phyloP scores from a whole-genome alignment of 1,140 invertebrate genomes.

The Eulimnadia texana region DNA sequence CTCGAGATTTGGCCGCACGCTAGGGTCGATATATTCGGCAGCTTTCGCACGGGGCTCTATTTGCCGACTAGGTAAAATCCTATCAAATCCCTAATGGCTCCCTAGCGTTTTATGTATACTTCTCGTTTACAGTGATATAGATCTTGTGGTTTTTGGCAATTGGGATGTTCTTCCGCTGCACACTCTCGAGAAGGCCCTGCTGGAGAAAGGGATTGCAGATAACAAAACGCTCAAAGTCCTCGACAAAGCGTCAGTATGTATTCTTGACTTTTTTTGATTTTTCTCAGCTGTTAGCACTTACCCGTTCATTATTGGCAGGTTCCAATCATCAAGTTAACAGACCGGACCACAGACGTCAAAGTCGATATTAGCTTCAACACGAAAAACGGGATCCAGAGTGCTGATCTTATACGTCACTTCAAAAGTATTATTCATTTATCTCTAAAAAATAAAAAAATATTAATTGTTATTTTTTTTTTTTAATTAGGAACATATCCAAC shows the following conservation, averaged over 20 bases:
- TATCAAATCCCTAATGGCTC: too few species aligned
- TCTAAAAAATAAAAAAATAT: neutral
- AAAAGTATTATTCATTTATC: constrained; percentile 32
- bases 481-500: constrained; percentile 53
- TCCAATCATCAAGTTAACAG: constrained; percentile 94
- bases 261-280: neutral
- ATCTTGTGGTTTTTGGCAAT: constrained; percentile 88
- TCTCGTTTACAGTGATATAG: constrained; percentile 78
- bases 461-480: constrained; percentile 23
- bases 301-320: constrained; percentile 36
- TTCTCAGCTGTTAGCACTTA: constrained; percentile 28
- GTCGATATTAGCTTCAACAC: constrained; percentile 98
- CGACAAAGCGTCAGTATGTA: constrained; percentile 79
- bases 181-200: constrained; percentile 74
- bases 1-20: constrained; percentile 76
- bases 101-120: too few species aligned
- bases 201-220: constrained; percentile 75
- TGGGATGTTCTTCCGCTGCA: constrained; percentile 82
- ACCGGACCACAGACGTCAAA: constrained; percentile 78
- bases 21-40: constrained; percentile 87
- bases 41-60: constrained; percentile 86
- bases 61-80: constrained; percentile 67
- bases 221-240: constrained; percentile 81
- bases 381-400: constrained; percentile 87
- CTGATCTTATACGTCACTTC: constrained; percentile 80